Percentiles rank a stretch among this genome's conserved stretches.
These are phyloP conservation scores for Drosophila mimetica DNA, from an alignment of 2,888 invertebrate species.

Conservation along the genomic window DNA sequence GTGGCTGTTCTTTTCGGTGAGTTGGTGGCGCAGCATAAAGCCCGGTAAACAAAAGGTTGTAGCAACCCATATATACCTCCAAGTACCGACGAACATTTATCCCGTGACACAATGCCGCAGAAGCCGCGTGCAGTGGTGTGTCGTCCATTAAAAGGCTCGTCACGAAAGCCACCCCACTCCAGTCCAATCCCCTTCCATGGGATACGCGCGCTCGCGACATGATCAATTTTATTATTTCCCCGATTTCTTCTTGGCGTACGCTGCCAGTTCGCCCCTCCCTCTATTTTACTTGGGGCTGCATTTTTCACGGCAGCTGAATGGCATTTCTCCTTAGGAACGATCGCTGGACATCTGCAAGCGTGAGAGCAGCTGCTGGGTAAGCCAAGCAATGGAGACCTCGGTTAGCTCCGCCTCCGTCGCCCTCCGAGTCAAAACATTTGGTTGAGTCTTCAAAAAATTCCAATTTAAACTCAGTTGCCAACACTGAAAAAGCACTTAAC, in stretches of 20 bases:
- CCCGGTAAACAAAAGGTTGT: conserved; percentile 50
- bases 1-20: conserved; percentile 64
- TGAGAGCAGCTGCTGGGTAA: conserved; percentile 50
- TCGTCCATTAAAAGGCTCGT: conserved; percentile 69
- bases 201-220: conserved; percentile 47
- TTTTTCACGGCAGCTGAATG: conserved; percentile 43
- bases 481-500: conserved; percentile 70
- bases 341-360: conserved; percentile 26
- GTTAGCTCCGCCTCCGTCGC: conserved; percentile 72
- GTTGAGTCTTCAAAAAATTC: conserved; percentile 53
- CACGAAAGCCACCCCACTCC: conserved; percentile 57
- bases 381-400: conserved; percentile 73
- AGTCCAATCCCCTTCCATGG: conserved; percentile 30
- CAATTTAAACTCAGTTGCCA: conserved; percentile 57
- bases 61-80: conserved; percentile 19
- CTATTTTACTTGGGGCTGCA: conserved; percentile 58
- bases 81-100: conserved; percentile 72
- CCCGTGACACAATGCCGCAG: conserved; percentile 72
- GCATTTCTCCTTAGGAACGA: conserved; percentile 15
- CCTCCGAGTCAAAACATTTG: conserved; percentile 67
- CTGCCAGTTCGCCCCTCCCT: conserved; percentile 36
- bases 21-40: conserved; percentile 32
- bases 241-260: conserved; percentile 63
- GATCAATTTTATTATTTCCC: conserved; percentile 59
- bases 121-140: conserved; percentile 48